phyloP scores from a whole-genome alignment of 2,888 invertebrate species.

The Chirona hameri region DNA sequence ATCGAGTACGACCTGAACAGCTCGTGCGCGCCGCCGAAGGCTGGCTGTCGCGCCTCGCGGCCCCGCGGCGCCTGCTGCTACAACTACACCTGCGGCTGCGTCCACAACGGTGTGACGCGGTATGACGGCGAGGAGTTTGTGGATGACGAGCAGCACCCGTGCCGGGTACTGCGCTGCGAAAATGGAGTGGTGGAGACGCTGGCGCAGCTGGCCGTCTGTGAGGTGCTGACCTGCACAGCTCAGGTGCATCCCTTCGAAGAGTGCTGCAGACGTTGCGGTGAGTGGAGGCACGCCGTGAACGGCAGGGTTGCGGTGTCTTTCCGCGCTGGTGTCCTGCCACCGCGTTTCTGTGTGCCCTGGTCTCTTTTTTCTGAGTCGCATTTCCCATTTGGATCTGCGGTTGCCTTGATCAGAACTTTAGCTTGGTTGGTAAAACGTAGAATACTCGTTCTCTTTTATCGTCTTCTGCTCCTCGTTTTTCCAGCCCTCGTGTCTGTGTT shows the following conservation, averaged over 20 bases:
- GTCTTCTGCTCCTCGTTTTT: too few species aligned
- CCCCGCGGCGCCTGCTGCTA: background rate
- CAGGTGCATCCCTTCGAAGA: background rate
- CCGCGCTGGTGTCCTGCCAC: too few species aligned
- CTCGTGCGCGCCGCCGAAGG: too few species aligned
- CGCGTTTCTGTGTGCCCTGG: too few species aligned
- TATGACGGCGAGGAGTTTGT: background rate
- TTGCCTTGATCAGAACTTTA: too few species aligned
- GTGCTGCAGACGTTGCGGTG: background rate
- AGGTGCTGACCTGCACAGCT: background rate
- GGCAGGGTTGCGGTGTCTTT: too few species aligned
- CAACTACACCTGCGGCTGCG: conserved; percentile 2
- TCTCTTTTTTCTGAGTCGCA: too few species aligned
- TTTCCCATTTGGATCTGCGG: too few species aligned
- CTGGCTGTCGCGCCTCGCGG: background rate
- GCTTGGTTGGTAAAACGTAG: too few species aligned
- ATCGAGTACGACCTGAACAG: background rate
- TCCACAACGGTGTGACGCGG: background rate
- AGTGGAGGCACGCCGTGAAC: background rate
- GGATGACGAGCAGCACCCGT: background rate
- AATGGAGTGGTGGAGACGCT: background rate
- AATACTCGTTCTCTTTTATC: too few species aligned
- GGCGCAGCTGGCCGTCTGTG: background rate
- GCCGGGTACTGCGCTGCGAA: background rate
- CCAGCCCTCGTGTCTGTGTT: too few species aligned